Conservation (phyloP, 2,113 vertebrate species). For the Marmota flaviventris region DNA sequence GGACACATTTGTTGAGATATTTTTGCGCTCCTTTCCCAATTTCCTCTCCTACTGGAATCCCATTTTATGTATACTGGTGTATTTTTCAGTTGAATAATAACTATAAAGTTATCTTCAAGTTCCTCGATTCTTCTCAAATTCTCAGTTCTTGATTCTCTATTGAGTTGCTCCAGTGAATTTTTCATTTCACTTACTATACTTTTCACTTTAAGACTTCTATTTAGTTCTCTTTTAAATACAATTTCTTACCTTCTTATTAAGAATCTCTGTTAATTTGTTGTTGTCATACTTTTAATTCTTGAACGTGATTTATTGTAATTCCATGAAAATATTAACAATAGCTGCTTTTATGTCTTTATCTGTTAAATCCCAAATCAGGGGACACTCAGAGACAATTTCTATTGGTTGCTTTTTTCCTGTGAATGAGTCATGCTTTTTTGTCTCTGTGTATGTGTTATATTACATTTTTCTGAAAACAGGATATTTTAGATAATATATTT, state of each 20-base stretch:
- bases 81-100: neutral
- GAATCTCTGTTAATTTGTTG: neutral
- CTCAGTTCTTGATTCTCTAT: neutral
- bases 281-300: constrained; percentile 19
- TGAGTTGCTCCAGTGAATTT: neutral
- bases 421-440: neutral
- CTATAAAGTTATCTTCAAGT: neutral
- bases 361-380: neutral
- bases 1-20: neutral
- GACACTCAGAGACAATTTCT: neutral
- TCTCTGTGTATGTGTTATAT: neutral
- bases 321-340: constrained; percentile 41
- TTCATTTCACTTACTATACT: neutral
- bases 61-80: neutral
- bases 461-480: neutral
- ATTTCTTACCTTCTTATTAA: neutral
- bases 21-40: neutral
- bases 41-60: neutral
- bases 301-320: neutral
- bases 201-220: constrained; percentile 6
- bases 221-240: neutral
- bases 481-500: neutral
- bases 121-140: neutral
- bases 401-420: neutral
- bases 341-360: neutral